A percentile compares a stretch with the other conserved stretches of the same genome.
These are phyloP conservation scores for Brachionus sp. DNA, from an alignment of 1,140 invertebrate species.

Conservation along the genomic window DNA sequence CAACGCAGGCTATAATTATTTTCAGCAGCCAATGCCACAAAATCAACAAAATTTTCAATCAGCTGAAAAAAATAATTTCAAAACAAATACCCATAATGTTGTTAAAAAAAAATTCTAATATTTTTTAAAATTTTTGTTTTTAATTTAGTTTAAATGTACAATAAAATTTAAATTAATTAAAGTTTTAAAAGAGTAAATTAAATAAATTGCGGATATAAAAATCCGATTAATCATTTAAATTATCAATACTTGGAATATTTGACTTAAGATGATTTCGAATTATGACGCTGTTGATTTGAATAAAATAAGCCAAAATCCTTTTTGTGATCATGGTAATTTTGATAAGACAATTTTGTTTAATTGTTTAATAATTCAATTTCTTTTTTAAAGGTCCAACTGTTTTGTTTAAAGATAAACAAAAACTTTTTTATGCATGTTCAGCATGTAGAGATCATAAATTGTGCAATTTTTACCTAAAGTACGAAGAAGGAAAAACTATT, in stretches of 20 bases:
- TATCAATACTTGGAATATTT: background rate
- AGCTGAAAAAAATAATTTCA: background rate
- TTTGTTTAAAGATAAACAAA: constrained; percentile 20
- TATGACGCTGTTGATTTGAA: constrained; percentile 23
- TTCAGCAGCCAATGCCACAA: background rate
- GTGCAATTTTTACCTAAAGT: constrained; percentile 1
- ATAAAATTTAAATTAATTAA: background rate
- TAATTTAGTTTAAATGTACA: background rate
- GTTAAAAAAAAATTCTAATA: constrained; percentile 27
- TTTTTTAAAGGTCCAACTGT: constrained; percentile 29
- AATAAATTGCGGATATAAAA: background rate
- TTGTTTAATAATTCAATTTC: background rate
- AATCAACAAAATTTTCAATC: background rate
- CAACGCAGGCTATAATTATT: background rate
- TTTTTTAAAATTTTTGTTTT: background rate
- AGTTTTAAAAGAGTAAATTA: background rate
- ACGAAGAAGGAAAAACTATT: constrained; percentile 1
- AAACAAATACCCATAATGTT: background rate
- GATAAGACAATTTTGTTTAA: background rate
- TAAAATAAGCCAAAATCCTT: constrained; percentile 12
- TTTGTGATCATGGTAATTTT: constrained; percentile 15
- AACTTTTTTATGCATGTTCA: constrained; percentile 35
- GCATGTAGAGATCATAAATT: constrained; percentile 40
- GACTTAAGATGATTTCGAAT: background rate
- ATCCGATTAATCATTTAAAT: background rate